Conservation (phyloP, 2,113 vertebrate species). For the Cyprichromis sp. region DNA sequence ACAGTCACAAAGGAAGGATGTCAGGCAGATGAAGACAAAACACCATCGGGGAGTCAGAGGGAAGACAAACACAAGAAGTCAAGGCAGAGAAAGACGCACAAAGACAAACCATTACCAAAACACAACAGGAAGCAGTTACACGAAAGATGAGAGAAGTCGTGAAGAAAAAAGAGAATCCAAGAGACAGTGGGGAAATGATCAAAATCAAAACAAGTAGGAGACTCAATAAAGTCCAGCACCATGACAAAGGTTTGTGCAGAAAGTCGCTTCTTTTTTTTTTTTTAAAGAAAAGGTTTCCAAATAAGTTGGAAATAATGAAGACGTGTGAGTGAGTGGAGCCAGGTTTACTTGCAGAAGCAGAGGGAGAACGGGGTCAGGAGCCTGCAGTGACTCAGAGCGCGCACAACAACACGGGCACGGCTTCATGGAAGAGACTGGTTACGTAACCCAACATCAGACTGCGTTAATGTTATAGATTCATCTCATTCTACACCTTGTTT, state of each 20-base stretch:
- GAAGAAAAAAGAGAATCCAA: neutral
- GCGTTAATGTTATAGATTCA: neutral
- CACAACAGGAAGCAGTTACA: neutral
- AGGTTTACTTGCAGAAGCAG: neutral
- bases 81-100: neutral
- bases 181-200: neutral
- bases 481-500: neutral
- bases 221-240: neutral
- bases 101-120: neutral
- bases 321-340: neutral
- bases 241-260: neutral
- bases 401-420: neutral
- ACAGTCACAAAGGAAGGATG: neutral
- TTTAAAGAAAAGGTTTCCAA: neutral
- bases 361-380: neutral
- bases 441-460: neutral
- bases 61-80: neutral
- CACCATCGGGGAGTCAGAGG: neutral
- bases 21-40: neutral
- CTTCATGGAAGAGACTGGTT: neutral
- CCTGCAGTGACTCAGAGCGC: neutral
- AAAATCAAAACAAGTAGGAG: neutral
- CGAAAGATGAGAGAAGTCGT: neutral
- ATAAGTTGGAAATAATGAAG: neutral
- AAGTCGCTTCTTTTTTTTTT: neutral